phyloP scores from a whole-genome alignment of 2,113 vertebrate genomes.

The Canis aureus region DNA sequence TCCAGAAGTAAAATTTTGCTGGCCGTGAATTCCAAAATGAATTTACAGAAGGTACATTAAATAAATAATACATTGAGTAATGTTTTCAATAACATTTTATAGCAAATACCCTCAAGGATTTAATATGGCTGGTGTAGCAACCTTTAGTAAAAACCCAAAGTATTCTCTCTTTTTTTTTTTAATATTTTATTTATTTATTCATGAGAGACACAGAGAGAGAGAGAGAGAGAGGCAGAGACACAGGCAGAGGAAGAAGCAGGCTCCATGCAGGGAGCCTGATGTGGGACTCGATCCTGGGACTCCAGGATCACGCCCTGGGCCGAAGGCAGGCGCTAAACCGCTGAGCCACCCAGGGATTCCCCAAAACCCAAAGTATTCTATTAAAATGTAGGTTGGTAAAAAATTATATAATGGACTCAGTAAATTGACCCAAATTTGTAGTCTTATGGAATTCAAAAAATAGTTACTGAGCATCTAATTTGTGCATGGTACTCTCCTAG shows the following conservation, averaged over 20 bases:
- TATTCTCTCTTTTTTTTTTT: neutral
- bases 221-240: no score
- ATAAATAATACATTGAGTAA: neutral
- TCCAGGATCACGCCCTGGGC: no score
- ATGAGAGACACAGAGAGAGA: no score
- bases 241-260: no score
- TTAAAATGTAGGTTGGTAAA: slow-evolving; percentile 30
- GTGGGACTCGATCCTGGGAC: no score
- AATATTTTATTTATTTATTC: no score
- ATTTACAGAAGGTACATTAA: neutral
- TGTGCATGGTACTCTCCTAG: neutral
- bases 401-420: neutral
- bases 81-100: slow-evolving; percentile 8
- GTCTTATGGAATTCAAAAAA: slow-evolving; percentile 7
- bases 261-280: no score
- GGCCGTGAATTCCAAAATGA: slow-evolving; percentile 27
- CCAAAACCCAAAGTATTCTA: neutral
- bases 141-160: neutral
- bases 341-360: no score
- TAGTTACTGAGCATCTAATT: neutral
- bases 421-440: neutral
- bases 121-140: slow-evolving; percentile 1
- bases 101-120: neutral
- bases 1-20: slow-evolving; percentile 1
- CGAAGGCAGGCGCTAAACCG: no score